Evolutionary conservation across 2,113 vertebrate genomes (phyloP).

Genomic region (Hemicordylus capensis): DNA sequence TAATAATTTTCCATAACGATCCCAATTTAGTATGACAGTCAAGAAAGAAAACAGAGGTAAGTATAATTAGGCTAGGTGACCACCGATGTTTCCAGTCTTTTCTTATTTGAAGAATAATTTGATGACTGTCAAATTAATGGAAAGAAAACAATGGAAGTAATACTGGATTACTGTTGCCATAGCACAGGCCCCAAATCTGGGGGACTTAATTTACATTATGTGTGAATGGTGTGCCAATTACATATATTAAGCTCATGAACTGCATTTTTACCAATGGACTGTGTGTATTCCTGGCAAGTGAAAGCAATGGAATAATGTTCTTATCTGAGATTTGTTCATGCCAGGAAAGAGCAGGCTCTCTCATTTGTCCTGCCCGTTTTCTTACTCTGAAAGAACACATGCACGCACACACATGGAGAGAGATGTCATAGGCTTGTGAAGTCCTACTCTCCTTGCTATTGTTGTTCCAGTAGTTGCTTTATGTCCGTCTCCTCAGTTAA

Average conservation of each 20-base stretch:
- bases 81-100: neutral
- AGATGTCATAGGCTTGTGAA: no score
- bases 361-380: no score
- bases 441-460: no score
- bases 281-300: neutral
- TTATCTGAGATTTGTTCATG: no score
- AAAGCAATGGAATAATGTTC: no score
- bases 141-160: neutral
- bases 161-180: neutral
- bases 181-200: neutral
- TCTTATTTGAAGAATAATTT: neutral
- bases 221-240: neutral
- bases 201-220: neutral
- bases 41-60: neutral
- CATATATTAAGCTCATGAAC: neutral
- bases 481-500: no score
- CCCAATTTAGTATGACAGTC: neutral
- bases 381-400: no score
- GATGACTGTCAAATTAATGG: neutral
- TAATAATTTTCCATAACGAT: neutral
- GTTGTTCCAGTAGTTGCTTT: no score
- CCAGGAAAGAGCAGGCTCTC: no score
- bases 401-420: no score
- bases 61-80: neutral
- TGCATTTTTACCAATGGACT: neutral